Evolutionary conservation across 2,888 invertebrate species (phyloP).

Genomic region (Drosophila mercatorum): DNA sequence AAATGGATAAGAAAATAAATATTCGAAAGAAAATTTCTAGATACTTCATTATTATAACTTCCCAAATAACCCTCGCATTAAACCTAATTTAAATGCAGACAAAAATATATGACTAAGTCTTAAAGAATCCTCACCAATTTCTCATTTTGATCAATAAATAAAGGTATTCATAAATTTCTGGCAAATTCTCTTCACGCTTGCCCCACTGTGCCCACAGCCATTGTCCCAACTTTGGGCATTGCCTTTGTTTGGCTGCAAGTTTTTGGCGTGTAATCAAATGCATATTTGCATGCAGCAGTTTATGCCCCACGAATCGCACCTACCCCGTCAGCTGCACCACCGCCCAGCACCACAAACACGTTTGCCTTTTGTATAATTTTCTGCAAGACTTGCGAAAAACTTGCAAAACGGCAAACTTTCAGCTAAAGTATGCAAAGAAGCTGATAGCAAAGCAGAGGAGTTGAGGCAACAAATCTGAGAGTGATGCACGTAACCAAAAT

Average conservation of each 20-base stretch:
- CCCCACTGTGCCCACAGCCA: conserved; percentile 38
- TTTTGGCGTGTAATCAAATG: conserved; percentile 78
- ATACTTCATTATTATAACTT: no score
- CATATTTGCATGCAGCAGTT: conserved; percentile 76
- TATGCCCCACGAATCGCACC: conserved; percentile 32
- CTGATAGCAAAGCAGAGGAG: conserved; percentile 23
- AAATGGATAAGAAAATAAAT: no score
- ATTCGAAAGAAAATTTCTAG: no score
- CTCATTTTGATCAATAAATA: background rate
- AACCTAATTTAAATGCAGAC: no score
- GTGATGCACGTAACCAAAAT: conserved; percentile 43
- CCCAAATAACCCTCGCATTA: no score
- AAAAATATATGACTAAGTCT: no score
- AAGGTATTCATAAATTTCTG: background rate
- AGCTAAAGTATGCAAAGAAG: conserved; percentile 49
- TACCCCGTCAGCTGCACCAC: background rate
- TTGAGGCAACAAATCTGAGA: conserved; percentile 32
- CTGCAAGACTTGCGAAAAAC: conserved; percentile 78
- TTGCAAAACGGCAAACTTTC: conserved; percentile 77
- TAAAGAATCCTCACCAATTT: no score
- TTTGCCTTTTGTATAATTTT: conserved; percentile 77
- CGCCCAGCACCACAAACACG: conserved; percentile 19
- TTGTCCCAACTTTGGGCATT: conserved; percentile 67
- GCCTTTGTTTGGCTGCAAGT: conserved; percentile 73
- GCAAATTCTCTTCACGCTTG: background rate